Base-by-base conservation (phyloP, 2,888 invertebrate species). In the Apantesis nais region DNA sequence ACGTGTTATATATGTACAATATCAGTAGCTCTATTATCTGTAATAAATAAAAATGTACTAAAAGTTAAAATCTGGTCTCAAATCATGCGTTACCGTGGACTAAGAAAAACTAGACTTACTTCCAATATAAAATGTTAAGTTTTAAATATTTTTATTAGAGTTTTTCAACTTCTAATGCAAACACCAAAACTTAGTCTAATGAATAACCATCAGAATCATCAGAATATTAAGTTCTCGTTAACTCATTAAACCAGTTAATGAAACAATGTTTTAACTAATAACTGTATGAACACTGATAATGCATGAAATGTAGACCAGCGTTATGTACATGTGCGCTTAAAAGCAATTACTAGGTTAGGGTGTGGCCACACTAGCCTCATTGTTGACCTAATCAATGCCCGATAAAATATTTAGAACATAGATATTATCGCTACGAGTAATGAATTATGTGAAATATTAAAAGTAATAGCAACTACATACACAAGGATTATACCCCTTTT, bases 341-440 rank as follows among this genome's bases (percentile, higher is more conserved):
- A 76, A 74, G 58, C 77, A 77, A 80, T 80, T 80, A 80, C 72
- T 60, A 63, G 63, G 73, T 77, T 77, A 80, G 67, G 80, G 75
- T 48, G 75, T 64, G 73, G 74, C 62, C 29, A 74, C 58, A 80
- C 66, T 66, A 72, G 64, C 34, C 71, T 74, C 70, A 76, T 75
- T 77, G 60, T 75, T 67, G 71, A 72, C 68, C 72, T 76, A 76
- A 80, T 67, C 73, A 34, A 41, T 72, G 68, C 7, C 63, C 69
- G 72, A 72, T 72, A 72, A 66, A 69, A 66, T 60, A 66, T 66
- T 68, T 66, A 66, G 55, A n/a, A 66, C 66, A 65, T 31, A 61
- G 14, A 52, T 65, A 63, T 58, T 58, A 71, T 67, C 52, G 34
- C 9, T 48, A 64, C 31, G 14, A 63, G 31, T 63, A 63, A 63